Evolutionary conservation across 2,797 vertebrate genomes (phyloP).

Genomic region (Loriculus beryllinus): DNA sequence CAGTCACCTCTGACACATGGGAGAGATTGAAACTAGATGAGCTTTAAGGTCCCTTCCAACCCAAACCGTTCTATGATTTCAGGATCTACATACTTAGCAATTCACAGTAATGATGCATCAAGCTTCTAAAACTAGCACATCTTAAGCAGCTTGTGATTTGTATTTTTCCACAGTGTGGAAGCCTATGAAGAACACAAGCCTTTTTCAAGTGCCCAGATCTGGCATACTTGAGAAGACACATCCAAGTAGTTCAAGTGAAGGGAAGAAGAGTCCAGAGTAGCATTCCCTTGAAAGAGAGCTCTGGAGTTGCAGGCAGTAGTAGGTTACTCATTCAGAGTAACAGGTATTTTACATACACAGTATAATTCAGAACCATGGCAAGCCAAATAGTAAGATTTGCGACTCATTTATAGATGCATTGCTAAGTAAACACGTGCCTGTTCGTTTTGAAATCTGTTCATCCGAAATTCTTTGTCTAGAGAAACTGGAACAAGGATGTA

Average conservation of each 20-base stretch:
- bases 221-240: neutral
- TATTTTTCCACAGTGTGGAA: neutral
- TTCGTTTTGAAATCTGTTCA: neutral
- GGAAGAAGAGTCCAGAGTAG: neutral
- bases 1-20: neutral
- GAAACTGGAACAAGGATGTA: neutral
- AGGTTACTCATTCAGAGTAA: too few species aligned
- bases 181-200: too few species aligned
- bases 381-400: neutral
- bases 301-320: neutral
- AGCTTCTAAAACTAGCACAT: neutral
- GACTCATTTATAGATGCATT: neutral
- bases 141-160: neutral
- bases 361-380: neutral
- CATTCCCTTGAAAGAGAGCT: too few species aligned
- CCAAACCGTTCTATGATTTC: neutral
- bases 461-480: neutral
- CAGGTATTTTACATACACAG: fast-evolving
- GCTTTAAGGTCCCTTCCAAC: neutral
- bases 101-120: neutral
- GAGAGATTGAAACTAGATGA: neutral
- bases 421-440: neutral
- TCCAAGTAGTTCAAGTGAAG: neutral
- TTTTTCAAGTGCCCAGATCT: neutral
- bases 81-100: neutral